phyloP scores from a whole-genome alignment of 1,140 invertebrate genomes.

The Saccostrea glomerata region DNA sequence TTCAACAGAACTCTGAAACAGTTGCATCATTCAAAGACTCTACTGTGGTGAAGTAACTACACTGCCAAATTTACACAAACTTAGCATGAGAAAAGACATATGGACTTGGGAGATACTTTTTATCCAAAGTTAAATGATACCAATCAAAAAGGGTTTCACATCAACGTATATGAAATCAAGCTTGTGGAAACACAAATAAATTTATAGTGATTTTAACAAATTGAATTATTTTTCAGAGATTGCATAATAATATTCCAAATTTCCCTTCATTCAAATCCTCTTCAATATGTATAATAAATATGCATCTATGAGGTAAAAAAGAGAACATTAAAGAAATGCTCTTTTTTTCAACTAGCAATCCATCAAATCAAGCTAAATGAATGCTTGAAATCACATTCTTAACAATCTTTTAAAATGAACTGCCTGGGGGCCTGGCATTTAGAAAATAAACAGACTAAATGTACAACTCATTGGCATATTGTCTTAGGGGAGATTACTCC shows the following conservation, averaged over 20 bases:
- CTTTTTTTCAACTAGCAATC: conserved; percentile 10
- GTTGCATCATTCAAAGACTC: conserved; percentile 20
- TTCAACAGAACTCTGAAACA: neutral
- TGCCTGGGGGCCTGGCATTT: conserved; percentile 33
- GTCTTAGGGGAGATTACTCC: conserved; percentile 22
- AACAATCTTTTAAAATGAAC: conserved; percentile 35
- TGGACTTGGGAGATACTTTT: neutral
- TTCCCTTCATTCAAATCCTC: neutral
- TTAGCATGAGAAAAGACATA: neutral
- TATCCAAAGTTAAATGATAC: neutral
- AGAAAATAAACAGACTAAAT: conserved; percentile 36
- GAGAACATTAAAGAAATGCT: neutral
- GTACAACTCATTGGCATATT: conserved; percentile 8
- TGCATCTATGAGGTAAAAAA: neutral
- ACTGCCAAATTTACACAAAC: conserved; percentile 1
- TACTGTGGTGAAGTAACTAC: neutral
- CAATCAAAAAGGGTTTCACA: neutral
- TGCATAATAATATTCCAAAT: neutral
- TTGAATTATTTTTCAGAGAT: neutral
- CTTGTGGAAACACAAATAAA: neutral
- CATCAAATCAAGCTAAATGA: conserved; percentile 28
- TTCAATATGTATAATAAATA: neutral
- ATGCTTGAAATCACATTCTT: conserved; percentile 29
- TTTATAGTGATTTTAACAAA: neutral
- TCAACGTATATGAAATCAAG: neutral